Percentiles rank a stretch among this genome's conserved stretches.
phyloP scores from a whole-genome alignment of 2,113 vertebrate species.

The Globicephala melas region DNA sequence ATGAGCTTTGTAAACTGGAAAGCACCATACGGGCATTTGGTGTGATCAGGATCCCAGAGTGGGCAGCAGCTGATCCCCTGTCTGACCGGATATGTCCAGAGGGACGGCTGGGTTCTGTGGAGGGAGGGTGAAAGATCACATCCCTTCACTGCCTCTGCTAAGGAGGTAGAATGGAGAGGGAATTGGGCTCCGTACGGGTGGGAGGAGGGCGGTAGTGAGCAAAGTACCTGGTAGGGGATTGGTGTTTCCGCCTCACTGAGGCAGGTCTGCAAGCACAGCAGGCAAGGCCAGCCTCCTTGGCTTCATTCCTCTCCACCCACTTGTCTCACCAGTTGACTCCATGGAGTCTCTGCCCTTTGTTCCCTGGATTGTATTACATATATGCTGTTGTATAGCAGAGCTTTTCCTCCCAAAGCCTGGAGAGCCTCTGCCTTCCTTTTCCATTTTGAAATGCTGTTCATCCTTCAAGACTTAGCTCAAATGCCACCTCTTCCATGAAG shows the following conservation, averaged over 20 bases:
- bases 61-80: background rate
- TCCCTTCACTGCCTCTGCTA: background rate
- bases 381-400: background rate
- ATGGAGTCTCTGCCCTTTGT: background rate
- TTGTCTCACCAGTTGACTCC: background rate
- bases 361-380: background rate
- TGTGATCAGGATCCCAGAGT: background rate
- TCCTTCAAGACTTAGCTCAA: background rate
- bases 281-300: background rate
- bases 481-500: slow-evolving; percentile 8
- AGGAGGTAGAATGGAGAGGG: background rate
- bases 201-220: background rate
- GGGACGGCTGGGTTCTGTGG: background rate
- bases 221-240: background rate
- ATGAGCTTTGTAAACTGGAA: background rate
- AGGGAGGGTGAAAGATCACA: background rate
- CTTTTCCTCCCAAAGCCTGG: background rate
- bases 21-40: background rate
- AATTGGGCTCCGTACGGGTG: background rate
- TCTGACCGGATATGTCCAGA: background rate
- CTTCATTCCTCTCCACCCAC: background rate
- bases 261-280: background rate
- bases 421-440: background rate
- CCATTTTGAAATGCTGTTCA: background rate
- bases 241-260: background rate